Percentiles rank a stretch among this genome's conserved stretches.
Evolutionary conservation across 2,113 vertebrate genomes (phyloP).

Genomic region (Elephas maximus): DNA sequence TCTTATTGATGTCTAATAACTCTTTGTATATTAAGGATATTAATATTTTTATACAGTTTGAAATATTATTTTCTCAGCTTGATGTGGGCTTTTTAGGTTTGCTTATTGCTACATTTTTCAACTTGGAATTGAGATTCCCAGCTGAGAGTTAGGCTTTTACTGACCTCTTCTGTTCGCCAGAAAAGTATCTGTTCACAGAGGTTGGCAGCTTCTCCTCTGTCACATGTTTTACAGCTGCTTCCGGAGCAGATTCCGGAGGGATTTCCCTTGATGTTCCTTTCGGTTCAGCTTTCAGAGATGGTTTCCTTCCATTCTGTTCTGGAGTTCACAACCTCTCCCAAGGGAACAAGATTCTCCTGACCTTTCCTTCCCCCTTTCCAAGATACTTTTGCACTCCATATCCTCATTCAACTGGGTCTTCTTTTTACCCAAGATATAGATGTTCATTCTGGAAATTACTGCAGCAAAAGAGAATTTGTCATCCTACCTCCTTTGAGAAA

Average conservation of each 20-base stretch:
- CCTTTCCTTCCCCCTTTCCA: neutral
- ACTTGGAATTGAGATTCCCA: neutral
- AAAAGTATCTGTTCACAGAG: neutral
- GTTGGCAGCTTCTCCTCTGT: neutral
- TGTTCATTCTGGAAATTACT: neutral
- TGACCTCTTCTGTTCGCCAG: constrained; percentile 12
- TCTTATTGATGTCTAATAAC: neutral
- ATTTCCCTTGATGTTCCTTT: neutral
- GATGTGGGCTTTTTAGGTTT: neutral
- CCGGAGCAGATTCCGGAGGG: neutral
- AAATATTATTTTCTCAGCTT: neutral
- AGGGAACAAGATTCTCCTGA: neutral
- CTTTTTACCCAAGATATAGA: neutral
- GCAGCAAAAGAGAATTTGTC: neutral
- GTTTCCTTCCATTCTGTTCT: neutral
- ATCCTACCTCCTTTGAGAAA: neutral
- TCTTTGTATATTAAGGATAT: neutral
- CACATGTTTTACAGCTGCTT: constrained; percentile 53
- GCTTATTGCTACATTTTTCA: neutral
- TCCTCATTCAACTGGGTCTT: neutral
- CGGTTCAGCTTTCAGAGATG: neutral
- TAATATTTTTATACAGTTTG: neutral
- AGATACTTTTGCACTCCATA: neutral
- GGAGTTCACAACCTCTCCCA: neutral
- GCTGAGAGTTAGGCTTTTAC: neutral